Base-by-base conservation (phyloP, 2,888 invertebrate genomes). In the Falcaria lacertinaria region DNA sequence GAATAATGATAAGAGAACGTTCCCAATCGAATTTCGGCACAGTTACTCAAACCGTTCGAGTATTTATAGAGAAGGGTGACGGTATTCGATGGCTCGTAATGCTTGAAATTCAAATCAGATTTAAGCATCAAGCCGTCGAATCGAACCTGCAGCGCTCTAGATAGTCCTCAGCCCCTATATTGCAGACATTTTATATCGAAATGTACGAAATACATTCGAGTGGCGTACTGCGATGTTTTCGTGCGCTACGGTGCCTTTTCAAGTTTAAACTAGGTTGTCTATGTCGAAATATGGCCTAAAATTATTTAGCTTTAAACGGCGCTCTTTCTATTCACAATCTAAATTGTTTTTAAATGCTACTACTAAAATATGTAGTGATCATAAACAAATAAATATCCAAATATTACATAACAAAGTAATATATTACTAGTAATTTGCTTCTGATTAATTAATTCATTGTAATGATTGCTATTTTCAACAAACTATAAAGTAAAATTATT, bases 71-170 rank as follows among this genome's bases (percentile, higher is more conserved):
- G 69, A 65, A 70, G 68, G 71, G 50, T 60, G 52, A 64, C 54
- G 63, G 61, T 44, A 58, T 53, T 56, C 64, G 74, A 78, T 78
- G 73, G 74, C 66, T 54, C 58, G 78, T 83, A 80, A 83, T 80
- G 77, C 71, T 72, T 77, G 71, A 83, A 85, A 83, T 85, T 84
- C 77, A 82, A 84, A 87, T 86, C 81, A 80, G 82, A 84, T 81
- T 80, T 78, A 74, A 71, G 64, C 75, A 82, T 79, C 77, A 75
- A 76, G 65, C 69, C 66, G 71, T 71, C 69, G 70, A 68, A 60
- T 69, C 69, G 64, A 59, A 63, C 67, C 58, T 64, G 69, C 60
- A 58, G 45, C 52, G 52, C 40, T 39, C 22, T 50, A 65, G 70
- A 74, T 69, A 69, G 66, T 72, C 74, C 68, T 64, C 62, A 48